Conservation (phyloP, 1,140 invertebrate genomes). For the Pseudomyrmex sp. region DNA sequence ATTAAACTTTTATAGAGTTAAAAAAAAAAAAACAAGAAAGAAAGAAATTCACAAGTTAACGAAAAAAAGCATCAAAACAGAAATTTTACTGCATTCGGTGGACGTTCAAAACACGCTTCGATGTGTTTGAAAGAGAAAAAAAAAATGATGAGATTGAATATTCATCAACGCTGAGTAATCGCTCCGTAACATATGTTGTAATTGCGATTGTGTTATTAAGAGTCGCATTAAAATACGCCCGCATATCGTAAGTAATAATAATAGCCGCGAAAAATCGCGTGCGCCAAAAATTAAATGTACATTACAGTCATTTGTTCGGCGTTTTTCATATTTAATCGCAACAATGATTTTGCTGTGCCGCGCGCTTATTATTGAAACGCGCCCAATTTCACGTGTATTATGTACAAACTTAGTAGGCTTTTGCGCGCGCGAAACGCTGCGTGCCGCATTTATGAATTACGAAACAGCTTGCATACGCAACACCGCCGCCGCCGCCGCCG, state of each 20-base stretch:
- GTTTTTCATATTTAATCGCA: constrained; percentile 32
- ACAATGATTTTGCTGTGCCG: constrained; percentile 4
- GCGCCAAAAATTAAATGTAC: constrained; percentile 8
- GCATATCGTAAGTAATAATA: constrained; percentile 28
- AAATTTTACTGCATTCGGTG: not conserved
- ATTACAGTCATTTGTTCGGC: not conserved
- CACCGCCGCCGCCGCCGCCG: not conserved
- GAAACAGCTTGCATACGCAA: constrained; percentile 31
- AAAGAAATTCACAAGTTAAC: not conserved
- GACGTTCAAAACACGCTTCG: not conserved
- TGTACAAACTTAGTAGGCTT: constrained; percentile 18
- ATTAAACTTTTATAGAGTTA: not conserved
- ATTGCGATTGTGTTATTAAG: constrained; percentile 12
- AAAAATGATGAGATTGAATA: not conserved
- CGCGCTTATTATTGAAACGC: constrained; percentile 28
- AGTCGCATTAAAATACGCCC: not conserved
- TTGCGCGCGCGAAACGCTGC: constrained; percentile 5
- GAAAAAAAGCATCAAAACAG: not conserved
- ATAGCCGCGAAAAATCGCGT: not conserved
- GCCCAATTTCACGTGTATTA: constrained; percentile 28
- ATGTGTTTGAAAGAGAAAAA: not conserved
- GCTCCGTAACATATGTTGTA: no score
- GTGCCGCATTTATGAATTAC: constrained; percentile 62
- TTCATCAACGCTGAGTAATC: not conserved
- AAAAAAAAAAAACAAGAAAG: not conserved